These are phyloP conservation scores for Anthopleura sola DNA, from an alignment of 64 coral and sea anemone genomes.

Conservation along the genomic window DNA sequence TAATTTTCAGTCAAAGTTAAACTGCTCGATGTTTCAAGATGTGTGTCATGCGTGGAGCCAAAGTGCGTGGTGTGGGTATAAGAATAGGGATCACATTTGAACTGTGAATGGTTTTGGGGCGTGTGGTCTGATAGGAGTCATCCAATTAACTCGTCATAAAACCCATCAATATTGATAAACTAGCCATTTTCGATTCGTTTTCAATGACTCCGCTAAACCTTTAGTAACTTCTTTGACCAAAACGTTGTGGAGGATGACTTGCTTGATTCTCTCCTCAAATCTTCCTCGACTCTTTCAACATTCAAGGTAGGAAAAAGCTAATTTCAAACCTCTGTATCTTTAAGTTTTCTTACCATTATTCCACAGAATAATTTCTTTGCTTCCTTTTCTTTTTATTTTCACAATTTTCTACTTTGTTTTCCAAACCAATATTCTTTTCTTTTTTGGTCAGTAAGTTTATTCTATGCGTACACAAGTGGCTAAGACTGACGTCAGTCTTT, in stretches of 20 bases:
- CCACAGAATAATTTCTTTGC: too few species aligned
- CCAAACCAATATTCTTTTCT: too few species aligned
- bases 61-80: neutral
- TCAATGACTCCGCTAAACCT: neutral
- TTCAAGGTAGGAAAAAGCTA: neutral
- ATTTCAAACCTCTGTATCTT: neutral
- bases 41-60: neutral
- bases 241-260: neutral
- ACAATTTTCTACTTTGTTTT: too few species aligned
- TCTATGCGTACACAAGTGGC: too few species aligned
- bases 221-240: neutral
- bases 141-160: constrained; percentile 8
- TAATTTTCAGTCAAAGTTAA: neutral
- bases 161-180: neutral
- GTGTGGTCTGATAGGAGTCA: neutral
- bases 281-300: neutral
- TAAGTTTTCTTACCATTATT: too few species aligned
- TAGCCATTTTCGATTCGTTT: neutral
- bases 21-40: neutral
- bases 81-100: neutral
- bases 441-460: too few species aligned
- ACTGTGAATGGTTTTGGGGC: neutral
- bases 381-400: too few species aligned
- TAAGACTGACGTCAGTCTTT: too few species aligned
- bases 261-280: neutral